Conservation (phyloP, 2,888 invertebrate species). For the Dolichomitus sp. region DNA sequence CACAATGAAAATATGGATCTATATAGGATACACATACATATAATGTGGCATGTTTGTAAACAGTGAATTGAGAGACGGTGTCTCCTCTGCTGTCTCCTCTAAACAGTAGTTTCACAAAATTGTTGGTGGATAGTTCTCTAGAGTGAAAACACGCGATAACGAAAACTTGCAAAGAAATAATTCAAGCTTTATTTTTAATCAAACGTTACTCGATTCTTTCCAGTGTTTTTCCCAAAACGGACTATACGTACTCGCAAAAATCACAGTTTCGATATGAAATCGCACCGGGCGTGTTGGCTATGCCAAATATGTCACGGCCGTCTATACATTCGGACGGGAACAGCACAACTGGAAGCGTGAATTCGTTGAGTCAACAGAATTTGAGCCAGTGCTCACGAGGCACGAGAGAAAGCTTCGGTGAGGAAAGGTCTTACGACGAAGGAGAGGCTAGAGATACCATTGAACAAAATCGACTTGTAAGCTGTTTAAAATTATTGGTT, state of each 20-base stretch:
- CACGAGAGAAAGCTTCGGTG: constrained; percentile 62
- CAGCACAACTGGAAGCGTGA: constrained; percentile 72
- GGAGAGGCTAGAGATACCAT: constrained; percentile 68
- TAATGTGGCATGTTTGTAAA: constrained; percentile 27
- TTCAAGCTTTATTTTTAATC: not conserved
- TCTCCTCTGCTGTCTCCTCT: constrained; percentile 2
- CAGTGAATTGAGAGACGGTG: not conserved
- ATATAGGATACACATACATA: not conserved
- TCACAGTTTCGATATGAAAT: constrained; percentile 94
- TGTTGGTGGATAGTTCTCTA: not conserved
- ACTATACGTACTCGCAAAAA: constrained; percentile 95
- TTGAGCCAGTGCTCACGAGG: constrained; percentile 69
- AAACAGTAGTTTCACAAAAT: not conserved
- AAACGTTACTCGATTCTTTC: constrained; percentile 70
- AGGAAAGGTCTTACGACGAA: constrained; percentile 59
- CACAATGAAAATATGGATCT: not conserved
- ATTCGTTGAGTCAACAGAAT: constrained; percentile 74
- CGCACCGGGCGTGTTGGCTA: constrained; percentile 93
- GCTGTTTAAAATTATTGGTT: not conserved
- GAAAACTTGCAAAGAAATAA: not conserved
- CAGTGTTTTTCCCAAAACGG: constrained; percentile 96
- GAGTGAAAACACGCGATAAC: not conserved
- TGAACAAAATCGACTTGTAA: constrained; percentile 72
- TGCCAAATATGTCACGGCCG: constrained; percentile 96
- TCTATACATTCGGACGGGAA: constrained; percentile 85